Conservation (phyloP, 2,797 vertebrate genomes). For the Microctenopoma lineatum region DNA sequence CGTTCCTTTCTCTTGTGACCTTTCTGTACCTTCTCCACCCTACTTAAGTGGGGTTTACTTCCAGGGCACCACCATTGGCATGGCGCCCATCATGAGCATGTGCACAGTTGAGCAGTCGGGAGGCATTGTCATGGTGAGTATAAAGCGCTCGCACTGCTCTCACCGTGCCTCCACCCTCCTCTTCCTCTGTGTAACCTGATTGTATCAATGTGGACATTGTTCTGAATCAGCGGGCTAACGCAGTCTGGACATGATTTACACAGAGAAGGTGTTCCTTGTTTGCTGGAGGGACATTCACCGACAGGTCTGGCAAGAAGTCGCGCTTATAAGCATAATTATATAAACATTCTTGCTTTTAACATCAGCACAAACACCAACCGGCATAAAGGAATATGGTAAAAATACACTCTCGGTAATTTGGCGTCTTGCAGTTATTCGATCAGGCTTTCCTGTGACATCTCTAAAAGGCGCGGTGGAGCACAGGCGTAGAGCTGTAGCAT, state of each 20-base stretch:
- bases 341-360: constrained; percentile 23
- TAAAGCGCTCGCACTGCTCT: constrained; percentile 13
- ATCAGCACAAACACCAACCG: constrained; percentile 19
- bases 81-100: constrained; percentile 99
- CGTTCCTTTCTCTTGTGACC: background rate
- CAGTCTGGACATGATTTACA: constrained; percentile 38
- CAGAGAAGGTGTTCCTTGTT: constrained; percentile 49
- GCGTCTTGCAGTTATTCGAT: constrained; percentile 32
- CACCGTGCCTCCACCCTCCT: constrained; percentile 13
- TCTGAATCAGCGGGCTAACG: constrained; percentile 41
- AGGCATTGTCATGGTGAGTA: constrained; percentile 97
- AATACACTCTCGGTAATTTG: constrained; percentile 28
- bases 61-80: constrained; percentile 98
- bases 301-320: constrained; percentile 33
- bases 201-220: constrained; percentile 55
- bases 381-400: constrained; percentile 23
- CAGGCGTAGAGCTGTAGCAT: constrained; percentile 28
- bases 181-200: constrained; percentile 32
- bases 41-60: constrained; percentile 92
- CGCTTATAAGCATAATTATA: constrained; percentile 39
- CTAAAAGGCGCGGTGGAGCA: constrained; percentile 16
- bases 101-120: constrained; percentile 97
- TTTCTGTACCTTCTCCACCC: background rate
- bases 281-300: constrained; percentile 26
- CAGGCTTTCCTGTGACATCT: constrained; percentile 16